Evolutionary conservation across 1,140 invertebrate genomes (phyloP).

Genomic region (Spodoptera litura): DNA sequence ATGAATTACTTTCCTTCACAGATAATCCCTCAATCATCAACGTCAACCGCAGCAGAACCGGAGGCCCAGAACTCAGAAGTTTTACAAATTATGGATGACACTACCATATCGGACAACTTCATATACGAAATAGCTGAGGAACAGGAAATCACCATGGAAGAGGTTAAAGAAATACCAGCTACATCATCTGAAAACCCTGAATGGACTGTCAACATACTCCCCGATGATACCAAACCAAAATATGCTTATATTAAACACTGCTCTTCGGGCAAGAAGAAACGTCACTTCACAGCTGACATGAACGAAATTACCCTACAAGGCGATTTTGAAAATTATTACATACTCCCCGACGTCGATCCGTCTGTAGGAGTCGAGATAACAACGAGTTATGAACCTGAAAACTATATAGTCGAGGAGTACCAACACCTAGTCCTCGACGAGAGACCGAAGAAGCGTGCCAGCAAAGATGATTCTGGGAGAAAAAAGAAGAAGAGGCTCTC

Average conservation of each 20-base stretch:
- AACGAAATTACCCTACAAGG: conserved; percentile 76
- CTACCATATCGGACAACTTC: conserved; percentile 73
- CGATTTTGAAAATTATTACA: conserved; percentile 80
- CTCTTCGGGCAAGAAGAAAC: conserved; percentile 74
- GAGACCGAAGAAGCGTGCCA: conserved; percentile 64
- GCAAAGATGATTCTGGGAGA: conserved; percentile 61
- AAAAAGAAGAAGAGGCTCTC: conserved; percentile 64
- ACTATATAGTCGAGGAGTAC: conserved; percentile 77
- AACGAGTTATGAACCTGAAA: conserved; percentile 77
- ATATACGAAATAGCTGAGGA: conserved; percentile 82
- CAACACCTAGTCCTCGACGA: conserved; percentile 75
- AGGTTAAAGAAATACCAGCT: conserved; percentile 76
- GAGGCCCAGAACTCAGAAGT: conserved; percentile 61
- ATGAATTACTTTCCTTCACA: conserved; percentile 50
- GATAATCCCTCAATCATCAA: conserved; percentile 74
- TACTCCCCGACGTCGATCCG: conserved; percentile 76
- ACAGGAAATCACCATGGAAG: conserved; percentile 80
- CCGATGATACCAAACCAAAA: conserved; percentile 72
- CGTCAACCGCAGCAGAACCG: conserved; percentile 44
- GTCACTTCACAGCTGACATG: conserved; percentile 79
- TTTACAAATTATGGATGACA: conserved; percentile 75
- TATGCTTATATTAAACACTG: conserved; percentile 81
- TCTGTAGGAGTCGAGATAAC: conserved; percentile 76
- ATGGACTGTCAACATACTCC: conserved; percentile 79
- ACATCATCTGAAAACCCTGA: conserved; percentile 57